phyloP scores from a whole-genome alignment of 92 coral and sea anemone species.

The Zoanthus sociatus region DNA sequence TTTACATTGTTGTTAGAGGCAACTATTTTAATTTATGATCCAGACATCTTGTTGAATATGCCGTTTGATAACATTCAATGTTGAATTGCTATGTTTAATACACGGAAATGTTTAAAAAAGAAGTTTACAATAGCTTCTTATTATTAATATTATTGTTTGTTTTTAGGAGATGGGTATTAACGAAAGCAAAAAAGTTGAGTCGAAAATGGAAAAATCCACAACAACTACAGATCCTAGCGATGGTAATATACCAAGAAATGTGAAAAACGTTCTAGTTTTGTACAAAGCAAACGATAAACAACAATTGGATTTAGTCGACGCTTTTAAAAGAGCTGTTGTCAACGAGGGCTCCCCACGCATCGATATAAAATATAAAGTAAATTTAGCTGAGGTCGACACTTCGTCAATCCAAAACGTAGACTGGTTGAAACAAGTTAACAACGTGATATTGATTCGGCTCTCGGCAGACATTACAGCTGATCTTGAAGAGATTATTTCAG shows the following conservation, averaged over 20 bases:
- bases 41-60: not conserved
- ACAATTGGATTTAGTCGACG: constrained; percentile 68
- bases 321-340: constrained; percentile 82
- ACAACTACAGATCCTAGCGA: not conserved
- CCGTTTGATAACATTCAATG: not conserved
- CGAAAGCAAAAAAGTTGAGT: constrained; percentile 18
- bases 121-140: not conserved
- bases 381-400: constrained; percentile 10
- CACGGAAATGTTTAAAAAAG: not conserved
- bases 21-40: not conserved
- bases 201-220: not conserved
- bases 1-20: not conserved
- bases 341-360: constrained; percentile 4
- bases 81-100: not conserved
- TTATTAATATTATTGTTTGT: not conserved
- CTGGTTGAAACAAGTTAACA: constrained; percentile 82
- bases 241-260: constrained; percentile 28
- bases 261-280: constrained; percentile 70
- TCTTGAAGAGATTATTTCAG: constrained; percentile 59
- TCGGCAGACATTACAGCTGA: constrained; percentile 72
- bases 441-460: constrained; percentile 81
- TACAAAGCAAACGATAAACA: constrained; percentile 69
- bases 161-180: constrained; percentile 38
- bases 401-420: constrained; percentile 51
- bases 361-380: constrained; percentile 28